phyloP scores from a whole-genome alignment of 2,888 invertebrate genomes.

The Leucoptera coffeella region DNA sequence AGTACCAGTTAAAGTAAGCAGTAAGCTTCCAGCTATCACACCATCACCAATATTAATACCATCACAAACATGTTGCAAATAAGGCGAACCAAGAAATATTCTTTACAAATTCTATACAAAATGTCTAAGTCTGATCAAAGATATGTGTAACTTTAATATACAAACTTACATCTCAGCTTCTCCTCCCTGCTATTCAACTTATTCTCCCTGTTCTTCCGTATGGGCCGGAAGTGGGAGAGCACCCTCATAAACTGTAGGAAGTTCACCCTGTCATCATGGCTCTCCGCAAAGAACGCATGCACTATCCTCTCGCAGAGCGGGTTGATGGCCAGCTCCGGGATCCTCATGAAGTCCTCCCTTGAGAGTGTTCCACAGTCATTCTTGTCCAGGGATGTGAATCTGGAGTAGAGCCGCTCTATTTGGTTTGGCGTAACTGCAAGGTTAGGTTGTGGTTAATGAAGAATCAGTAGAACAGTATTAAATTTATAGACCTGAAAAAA shows the following conservation, averaged over 20 bases:
- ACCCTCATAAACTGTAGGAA: conserved; percentile 97
- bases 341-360: conserved; percentile 93
- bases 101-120: no score
- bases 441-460: no score
- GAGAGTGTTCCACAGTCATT: conserved; percentile 92
- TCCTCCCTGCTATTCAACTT: conserved; percentile 89
- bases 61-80: no score
- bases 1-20: no score
- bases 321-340: conserved; percentile 97
- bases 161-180: conserved; percentile 81
- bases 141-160: no score
- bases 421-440: conserved; percentile 93
- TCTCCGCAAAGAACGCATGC: conserved; percentile 93
- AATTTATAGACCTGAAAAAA: no score
- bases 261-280: conserved; percentile 87
- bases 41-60: no score
- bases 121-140: no score
- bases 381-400: conserved; percentile 95
- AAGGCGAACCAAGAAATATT: no score
- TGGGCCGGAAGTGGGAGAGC: conserved; percentile 90
- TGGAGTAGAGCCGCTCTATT: conserved; percentile 93
- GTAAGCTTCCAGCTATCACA: no score
- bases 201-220: conserved; percentile 84
- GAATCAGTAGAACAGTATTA: no score
- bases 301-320: conserved; percentile 97